phyloP scores from a whole-genome alignment of 2,888 invertebrate genomes.

The Camponotus fellah region DNA sequence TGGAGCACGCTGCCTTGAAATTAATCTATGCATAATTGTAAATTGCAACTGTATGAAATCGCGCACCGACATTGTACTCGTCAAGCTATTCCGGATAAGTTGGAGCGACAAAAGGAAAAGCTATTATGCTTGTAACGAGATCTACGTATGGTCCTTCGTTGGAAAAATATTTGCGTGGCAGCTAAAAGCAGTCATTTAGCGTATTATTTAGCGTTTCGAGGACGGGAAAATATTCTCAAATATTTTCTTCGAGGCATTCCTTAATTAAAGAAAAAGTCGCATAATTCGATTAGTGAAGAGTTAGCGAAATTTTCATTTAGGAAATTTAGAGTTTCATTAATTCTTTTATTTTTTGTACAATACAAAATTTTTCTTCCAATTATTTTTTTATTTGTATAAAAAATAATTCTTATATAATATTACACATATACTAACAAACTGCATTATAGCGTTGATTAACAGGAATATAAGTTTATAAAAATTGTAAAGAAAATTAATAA shows the following conservation, averaged over 20 bases:
- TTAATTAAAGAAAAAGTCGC: constrained; percentile 28
- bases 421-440: not conserved
- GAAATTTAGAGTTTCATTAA: constrained; percentile 22
- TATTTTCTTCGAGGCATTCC: constrained; percentile 31
- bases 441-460: not conserved
- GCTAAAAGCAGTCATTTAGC: constrained; percentile 31
- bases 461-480: not conserved
- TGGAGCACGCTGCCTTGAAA: constrained; percentile 18
- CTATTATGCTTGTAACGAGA: not conserved
- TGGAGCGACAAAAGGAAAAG: constrained; percentile 45
- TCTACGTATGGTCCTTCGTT: constrained; percentile 5
- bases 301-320: not conserved
- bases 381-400: not conserved
- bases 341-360: too few species aligned
- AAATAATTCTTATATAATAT: not conserved
- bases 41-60: constrained; percentile 55
- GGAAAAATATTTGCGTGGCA: constrained; percentile 29
- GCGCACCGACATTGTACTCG: constrained; percentile 58
- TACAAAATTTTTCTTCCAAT: not conserved
- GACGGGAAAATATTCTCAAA: constrained; percentile 31
- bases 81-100: constrained; percentile 55
- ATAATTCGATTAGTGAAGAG: constrained; percentile 5
- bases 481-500: not conserved
- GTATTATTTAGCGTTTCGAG: constrained; percentile 32
- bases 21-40: constrained; percentile 41